A percentile compares a stretch with the other conserved stretches of the same genome.
Evolutionary conservation across 2,797 vertebrate species (phyloP).

Genomic region (Eulemur albifrons): DNA sequence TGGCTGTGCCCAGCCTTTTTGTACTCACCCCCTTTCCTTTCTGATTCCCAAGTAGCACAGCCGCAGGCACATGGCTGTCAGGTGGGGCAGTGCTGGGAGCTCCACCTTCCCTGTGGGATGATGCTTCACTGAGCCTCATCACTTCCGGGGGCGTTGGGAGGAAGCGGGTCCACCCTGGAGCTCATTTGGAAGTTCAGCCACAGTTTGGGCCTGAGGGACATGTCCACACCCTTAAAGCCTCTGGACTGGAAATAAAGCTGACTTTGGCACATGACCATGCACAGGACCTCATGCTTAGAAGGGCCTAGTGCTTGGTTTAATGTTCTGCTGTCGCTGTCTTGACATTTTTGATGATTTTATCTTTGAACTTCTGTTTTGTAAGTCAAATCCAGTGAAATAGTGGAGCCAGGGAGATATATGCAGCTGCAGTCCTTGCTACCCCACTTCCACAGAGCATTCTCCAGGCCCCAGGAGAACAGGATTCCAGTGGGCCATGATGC

Average conservation of each 20-base stretch:
- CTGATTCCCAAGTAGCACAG: not conserved
- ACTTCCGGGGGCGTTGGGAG: not conserved
- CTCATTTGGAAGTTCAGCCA: not conserved
- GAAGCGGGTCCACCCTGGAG: not conserved
- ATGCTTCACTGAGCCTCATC: not conserved
- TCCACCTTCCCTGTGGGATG: not conserved
- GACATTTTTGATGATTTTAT: not conserved
- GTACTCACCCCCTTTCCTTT: not conserved
- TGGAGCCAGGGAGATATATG: not conserved
- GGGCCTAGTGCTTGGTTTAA: not conserved
- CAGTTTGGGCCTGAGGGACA: not conserved
- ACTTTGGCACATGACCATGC: not conserved
- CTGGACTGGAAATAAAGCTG: not conserved
- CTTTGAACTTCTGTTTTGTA: not conserved
- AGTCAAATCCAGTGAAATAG: not conserved
- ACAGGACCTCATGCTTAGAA: not conserved
- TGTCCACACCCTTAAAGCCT: not conserved
- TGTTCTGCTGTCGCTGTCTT: not conserved
- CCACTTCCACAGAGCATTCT: not conserved
- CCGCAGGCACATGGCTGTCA: accelerated
- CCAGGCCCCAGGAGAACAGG: not conserved
- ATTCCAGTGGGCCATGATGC: not conserved
- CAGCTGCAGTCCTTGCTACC: not conserved
- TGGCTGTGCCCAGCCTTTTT: not conserved
- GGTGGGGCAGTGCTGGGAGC: not conserved